These are phyloP conservation scores for Brachyptera putata DNA, from an alignment of 2,888 invertebrate species.

Conservation along the genomic window DNA sequence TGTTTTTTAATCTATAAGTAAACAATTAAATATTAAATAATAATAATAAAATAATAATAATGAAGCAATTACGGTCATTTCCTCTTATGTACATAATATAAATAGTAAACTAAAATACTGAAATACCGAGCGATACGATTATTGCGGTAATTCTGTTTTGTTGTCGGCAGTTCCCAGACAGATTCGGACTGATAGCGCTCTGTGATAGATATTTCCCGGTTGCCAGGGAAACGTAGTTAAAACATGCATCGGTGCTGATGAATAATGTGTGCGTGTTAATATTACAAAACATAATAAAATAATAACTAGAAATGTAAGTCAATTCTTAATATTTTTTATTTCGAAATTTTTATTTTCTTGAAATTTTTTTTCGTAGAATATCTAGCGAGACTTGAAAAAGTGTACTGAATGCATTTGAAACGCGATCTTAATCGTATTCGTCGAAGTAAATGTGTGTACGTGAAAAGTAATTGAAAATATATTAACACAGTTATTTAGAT, in stretches of 20 bases:
- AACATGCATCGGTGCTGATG: constrained; percentile 31
- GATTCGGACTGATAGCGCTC: constrained; percentile 32
- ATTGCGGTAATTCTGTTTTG: constrained; percentile 23
- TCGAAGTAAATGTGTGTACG: background rate
- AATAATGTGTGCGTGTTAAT: background rate
- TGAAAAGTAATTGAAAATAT: background rate
- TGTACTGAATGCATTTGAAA: too few species aligned
- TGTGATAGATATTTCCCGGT: constrained; percentile 30
- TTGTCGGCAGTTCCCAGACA: constrained; percentile 30
- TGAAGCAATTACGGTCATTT: constrained; percentile 20
- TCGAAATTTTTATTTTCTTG: too few species aligned
- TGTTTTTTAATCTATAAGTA: constrained; percentile 9
- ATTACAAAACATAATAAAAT: background rate
- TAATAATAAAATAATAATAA: background rate
- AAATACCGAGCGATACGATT: constrained; percentile 26
- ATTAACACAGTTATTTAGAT: too few species aligned
- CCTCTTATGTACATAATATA: constrained; percentile 22
- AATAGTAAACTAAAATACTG: background rate
- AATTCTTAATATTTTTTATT: too few species aligned
- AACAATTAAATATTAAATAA: background rate
- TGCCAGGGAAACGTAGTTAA: constrained; percentile 25
- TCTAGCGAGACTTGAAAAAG: too few species aligned
- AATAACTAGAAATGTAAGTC: background rate
- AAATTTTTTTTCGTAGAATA: too few species aligned
- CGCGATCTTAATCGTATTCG: background rate